A percentile compares a stretch with the other conserved stretches of the same genome.
Evolutionary conservation across 1,140 invertebrate genomes (phyloP).

Genomic region (Diorhabda elongata): DNA sequence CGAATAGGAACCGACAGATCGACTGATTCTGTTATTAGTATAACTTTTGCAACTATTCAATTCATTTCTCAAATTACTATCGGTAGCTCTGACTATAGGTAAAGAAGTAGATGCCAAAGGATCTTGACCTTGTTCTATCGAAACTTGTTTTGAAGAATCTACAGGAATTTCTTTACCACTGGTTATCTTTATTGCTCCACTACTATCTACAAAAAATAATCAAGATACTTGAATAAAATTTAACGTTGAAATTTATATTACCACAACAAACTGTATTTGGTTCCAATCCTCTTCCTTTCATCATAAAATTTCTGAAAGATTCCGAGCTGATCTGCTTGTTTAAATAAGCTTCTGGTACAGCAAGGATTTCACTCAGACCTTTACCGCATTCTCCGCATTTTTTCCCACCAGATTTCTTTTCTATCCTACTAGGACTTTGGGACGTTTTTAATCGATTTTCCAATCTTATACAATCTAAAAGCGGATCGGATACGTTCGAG

Average conservation of each 20-base stretch:
- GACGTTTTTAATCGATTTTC: conserved; percentile 10
- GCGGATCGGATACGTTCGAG: conserved; percentile 29
- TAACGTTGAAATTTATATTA: neutral
- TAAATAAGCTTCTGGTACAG: conserved; percentile 43
- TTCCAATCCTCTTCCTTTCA: neutral
- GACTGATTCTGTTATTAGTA: conserved; percentile 23
- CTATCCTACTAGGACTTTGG: conserved; percentile 15
- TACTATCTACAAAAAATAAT: neutral
- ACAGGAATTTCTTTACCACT: conserved; percentile 7
- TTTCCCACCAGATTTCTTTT: conserved; percentile 12
- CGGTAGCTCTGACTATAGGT: conserved; percentile 1
- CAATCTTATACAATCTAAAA: conserved; percentile 26
- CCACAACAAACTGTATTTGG: conserved; percentile 9
- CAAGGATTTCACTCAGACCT: conserved; percentile 40
- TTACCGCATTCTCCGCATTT: conserved; percentile 19
- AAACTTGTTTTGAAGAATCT: neutral
- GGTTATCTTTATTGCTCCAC: conserved; percentile 7
- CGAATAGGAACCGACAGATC: conserved; percentile 36
- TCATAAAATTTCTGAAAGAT: conserved; percentile 32
- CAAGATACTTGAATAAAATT: neutral
- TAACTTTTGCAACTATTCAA: neutral
- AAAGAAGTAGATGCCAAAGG: conserved; percentile 26
- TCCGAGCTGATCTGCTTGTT: conserved; percentile 42
- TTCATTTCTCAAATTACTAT: conserved; percentile 1
- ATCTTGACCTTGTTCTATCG: conserved; percentile 33